Conservation (phyloP, 2,797 vertebrate genomes). For the Semotilus atromaculatus region DNA sequence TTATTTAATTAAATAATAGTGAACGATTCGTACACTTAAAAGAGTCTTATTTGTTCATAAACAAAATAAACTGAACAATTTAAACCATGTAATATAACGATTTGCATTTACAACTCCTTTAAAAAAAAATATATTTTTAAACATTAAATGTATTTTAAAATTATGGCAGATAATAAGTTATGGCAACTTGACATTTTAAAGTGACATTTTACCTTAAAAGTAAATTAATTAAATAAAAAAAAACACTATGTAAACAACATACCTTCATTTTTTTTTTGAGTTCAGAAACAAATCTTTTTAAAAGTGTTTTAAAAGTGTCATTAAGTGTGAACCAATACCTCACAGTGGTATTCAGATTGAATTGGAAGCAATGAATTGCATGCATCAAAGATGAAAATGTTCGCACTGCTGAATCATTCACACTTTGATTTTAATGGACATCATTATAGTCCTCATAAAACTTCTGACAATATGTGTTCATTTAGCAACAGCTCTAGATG, state of each 20-base stretch:
- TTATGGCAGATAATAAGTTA: background rate
- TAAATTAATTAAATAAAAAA: background rate
- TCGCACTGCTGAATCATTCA: slow-evolving; percentile 53
- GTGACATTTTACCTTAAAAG: background rate
- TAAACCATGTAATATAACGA: background rate
- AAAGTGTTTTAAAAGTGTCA: slow-evolving; percentile 42
- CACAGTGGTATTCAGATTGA: slow-evolving; percentile 41
- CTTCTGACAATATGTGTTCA: slow-evolving; percentile 58
- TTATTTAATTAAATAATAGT: background rate
- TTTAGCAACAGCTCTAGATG: slow-evolving; percentile 59
- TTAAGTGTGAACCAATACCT: slow-evolving; percentile 28
- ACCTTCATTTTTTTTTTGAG: background rate
- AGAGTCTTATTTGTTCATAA: background rate
- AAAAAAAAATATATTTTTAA: background rate
- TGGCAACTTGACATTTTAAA: background rate
- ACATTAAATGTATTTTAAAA: background rate
- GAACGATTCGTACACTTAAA: background rate
- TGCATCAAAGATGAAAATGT: slow-evolving; percentile 58
- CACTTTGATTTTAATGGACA: slow-evolving; percentile 64
- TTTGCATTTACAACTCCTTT: background rate
- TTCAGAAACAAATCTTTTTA: background rate
- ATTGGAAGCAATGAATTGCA: slow-evolving; percentile 47
- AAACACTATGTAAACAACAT: background rate
- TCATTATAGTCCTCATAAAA: slow-evolving; percentile 58
- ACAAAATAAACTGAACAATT: background rate